phyloP scores from a whole-genome alignment of 1,140 invertebrate species.

The Cylas formicarius region DNA sequence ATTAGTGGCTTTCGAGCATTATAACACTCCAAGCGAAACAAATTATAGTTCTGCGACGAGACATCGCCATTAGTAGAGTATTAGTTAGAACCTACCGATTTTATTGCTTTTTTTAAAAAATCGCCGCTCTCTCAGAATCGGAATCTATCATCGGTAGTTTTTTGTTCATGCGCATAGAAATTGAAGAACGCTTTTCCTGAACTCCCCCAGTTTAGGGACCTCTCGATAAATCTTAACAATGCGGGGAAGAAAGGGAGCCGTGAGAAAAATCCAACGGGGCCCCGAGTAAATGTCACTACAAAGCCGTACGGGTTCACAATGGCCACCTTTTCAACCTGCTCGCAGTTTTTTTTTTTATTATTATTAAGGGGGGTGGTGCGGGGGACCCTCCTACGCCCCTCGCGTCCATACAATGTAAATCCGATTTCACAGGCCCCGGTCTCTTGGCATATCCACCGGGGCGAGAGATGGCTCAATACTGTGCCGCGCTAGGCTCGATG shows the following conservation, averaged over 20 bases:
- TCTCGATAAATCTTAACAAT: constrained; percentile 5
- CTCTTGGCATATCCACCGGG: not conserved
- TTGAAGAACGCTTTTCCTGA: constrained; percentile 13
- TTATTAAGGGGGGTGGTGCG: not conserved
- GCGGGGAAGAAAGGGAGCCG: constrained; percentile 2
- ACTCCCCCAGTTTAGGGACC: constrained; percentile 6
- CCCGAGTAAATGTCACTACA: constrained; percentile 10
- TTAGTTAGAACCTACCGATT: too few species aligned
- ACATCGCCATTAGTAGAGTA: too few species aligned
- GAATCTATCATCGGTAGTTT: too few species aligned
- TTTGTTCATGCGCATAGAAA: too few species aligned
- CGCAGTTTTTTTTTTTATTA: constrained; percentile 11
- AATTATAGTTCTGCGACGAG: too few species aligned
- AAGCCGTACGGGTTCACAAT: constrained; percentile 2
- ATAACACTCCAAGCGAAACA: too few species aligned
- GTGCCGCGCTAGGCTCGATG: too few species aligned
- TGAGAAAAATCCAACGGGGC: constrained; percentile 8
- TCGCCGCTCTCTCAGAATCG: too few species aligned
- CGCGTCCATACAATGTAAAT: constrained; percentile 13
- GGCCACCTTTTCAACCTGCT: not conserved
- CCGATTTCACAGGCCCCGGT: constrained; percentile 9
- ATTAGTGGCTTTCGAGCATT: too few species aligned
- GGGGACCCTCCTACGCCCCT: constrained; percentile 8
- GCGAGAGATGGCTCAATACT: not conserved
- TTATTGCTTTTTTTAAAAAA: too few species aligned